Evolutionary conservation across 2,797 vertebrate genomes (phyloP).

Genomic region (Stomatorhinus walkeri): DNA sequence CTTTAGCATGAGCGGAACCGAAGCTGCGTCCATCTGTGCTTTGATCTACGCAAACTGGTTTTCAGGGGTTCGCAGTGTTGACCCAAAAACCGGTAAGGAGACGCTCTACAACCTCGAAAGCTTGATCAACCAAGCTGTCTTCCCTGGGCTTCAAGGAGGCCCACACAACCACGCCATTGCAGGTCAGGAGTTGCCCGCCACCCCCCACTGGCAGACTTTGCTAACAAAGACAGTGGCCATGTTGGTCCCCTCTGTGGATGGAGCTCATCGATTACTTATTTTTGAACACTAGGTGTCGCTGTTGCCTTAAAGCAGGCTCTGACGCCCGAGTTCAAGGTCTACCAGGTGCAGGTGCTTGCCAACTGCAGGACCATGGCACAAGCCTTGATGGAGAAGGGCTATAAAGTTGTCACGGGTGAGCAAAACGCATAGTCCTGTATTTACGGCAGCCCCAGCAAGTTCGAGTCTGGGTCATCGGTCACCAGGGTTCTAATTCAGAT

Average conservation of each 20-base stretch:
- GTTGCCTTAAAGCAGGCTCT: slow-evolving; percentile 87
- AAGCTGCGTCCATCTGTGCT: neutral
- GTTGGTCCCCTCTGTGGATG: neutral
- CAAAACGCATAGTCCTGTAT: neutral
- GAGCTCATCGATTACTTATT: neutral
- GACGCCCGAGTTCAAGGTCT: slow-evolving; percentile 80
- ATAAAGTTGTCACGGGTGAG: slow-evolving; percentile 84
- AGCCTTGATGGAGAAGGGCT: slow-evolving; percentile 65
- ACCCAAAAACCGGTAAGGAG: slow-evolving; percentile 84
- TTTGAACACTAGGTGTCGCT: slow-evolving; percentile 67
- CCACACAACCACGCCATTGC: slow-evolving; percentile 97
- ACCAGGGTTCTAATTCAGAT: neutral
- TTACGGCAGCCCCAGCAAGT: neutral
- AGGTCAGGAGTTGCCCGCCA: slow-evolving; percentile 52
- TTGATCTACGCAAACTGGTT: neutral
- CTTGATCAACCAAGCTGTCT: slow-evolving; percentile 88
- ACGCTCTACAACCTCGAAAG: slow-evolving; percentile 80
- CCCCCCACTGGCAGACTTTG: neutral
- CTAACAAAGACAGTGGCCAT: neutral
- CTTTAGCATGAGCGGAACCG: neutral
- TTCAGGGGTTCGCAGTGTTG: slow-evolving; percentile 75
- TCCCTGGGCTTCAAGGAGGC: slow-evolving; percentile 94
- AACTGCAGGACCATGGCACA: slow-evolving; percentile 75
- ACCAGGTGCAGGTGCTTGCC: slow-evolving; percentile 79
- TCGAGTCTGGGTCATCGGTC: neutral